A percentile compares a stretch with the other conserved stretches of the same genome.
Conservation (phyloP, 2,797 vertebrate genomes). For the Graptemys geographica region DNA sequence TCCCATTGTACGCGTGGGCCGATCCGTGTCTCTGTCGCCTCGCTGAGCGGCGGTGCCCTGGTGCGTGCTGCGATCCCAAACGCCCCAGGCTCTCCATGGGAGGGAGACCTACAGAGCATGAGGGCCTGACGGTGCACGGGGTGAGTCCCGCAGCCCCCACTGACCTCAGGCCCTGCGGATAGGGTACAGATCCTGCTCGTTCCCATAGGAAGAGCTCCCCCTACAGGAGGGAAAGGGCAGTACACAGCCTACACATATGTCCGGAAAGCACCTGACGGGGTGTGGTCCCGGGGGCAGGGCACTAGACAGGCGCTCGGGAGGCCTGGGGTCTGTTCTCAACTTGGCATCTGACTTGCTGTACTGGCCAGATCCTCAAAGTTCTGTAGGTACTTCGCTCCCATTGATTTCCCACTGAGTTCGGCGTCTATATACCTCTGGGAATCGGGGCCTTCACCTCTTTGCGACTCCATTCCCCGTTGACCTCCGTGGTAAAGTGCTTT, state of each 20-base stretch:
- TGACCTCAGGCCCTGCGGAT: neutral
- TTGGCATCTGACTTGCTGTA: neutral
- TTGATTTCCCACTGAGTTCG: neutral
- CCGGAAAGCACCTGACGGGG: neutral
- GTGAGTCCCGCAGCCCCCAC: neutral
- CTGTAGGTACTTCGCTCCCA: neutral
- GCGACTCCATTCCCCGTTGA: neutral
- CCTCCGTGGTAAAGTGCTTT: neutral
- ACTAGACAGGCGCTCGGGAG: neutral
- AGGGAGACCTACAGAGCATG: accelerated
- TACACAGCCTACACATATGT: no score
- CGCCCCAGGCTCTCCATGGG: accelerated
- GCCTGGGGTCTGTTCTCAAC: neutral
- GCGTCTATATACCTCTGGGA: neutral
- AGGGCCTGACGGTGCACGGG: accelerated
- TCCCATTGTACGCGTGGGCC: no score
- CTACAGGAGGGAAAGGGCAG: no score
- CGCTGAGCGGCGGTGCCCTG: neutral
- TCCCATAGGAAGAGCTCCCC: neutral
- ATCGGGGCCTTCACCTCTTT: neutral
- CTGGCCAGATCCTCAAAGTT: neutral
- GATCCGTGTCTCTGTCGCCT: neutral
- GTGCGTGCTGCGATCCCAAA: accelerated
- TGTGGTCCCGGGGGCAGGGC: no score
- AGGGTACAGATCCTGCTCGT: neutral